Evolutionary conservation across 53 echinoderm and acorn worm genomes (phyloP), one percentile per base, ranked within the genome.

Genomic region (Henricia sp.): DNA sequence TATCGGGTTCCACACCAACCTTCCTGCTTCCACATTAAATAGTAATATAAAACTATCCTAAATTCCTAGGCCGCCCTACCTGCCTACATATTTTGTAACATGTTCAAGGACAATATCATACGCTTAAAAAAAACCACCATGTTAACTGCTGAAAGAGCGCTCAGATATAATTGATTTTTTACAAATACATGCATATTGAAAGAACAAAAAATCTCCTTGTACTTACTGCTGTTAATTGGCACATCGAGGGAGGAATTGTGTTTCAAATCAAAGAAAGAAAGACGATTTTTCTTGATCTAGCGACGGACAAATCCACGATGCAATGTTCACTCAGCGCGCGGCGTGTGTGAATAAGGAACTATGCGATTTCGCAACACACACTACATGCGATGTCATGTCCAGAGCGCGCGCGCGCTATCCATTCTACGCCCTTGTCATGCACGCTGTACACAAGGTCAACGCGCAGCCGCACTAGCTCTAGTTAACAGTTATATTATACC

Each of bases 161-260:
- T n/a, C n/a, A n/a, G n/a, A n/a, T n/a, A n/a, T n/a, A n/a, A n/a
- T n/a, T n/a, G n/a, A n/a, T n/a, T n/a, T n/a, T 60, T 60, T 33
- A 32, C 44, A 27, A 76, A 76, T 37, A 57, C 4, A 46, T 40
- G 28, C 23, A 40, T 14, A 28, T 14, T 25, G 5, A 14, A 58
- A 76, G 39, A 17, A 41, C 55, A 76, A 17, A 46, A 33, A 63
- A 69, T 32, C 26, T 23, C 6, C 33, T 3, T 28, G 59, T 86
- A 89, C 89, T 89, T 83, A 89, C 89, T 72, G 52, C 71, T 63
- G 83, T 74, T 70, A 74, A 83, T 52, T 74, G 72, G 83, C 89
- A 83, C 89, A 89, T 89, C 83, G 84, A 84, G 89, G 74, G 84
- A 89, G 55, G 74, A 67, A 72, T 89, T 74, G 40, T 50, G 52